Evolutionary conservation across 2,797 vertebrate species (phyloP).

Genomic region (Helicolenus hilgendorfi): DNA sequence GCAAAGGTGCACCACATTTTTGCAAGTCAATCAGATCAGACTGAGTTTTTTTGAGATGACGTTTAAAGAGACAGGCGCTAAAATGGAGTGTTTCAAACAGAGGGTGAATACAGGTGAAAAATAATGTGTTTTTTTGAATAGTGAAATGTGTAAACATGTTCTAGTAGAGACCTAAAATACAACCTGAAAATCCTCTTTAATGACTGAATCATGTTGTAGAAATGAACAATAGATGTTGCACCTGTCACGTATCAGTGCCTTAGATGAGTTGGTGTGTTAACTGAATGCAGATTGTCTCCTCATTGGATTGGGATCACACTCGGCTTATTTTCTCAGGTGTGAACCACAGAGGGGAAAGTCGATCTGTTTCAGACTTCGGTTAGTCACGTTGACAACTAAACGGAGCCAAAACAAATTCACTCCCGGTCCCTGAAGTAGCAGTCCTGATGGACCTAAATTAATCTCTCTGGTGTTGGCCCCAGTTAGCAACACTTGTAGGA

Average conservation of each 20-base stretch:
- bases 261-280: background rate
- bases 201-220: background rate
- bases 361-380: background rate
- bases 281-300: background rate
- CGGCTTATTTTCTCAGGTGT: background rate
- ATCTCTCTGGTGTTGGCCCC: background rate
- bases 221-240: background rate
- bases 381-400: background rate
- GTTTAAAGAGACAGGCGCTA: too few species aligned
- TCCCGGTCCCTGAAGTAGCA: background rate
- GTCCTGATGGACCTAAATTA: background rate
- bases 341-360: background rate
- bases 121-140: too few species aligned
- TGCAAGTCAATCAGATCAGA: too few species aligned
- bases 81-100: too few species aligned
- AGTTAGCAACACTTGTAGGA: background rate
- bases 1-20: too few species aligned
- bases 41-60: fast-evolving
- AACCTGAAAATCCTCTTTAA: background rate
- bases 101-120: too few species aligned
- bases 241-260: background rate
- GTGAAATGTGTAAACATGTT: too few species aligned
- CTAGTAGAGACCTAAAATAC: too few species aligned
- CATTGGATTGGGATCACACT: background rate
- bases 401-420: background rate